phyloP scores from a whole-genome alignment of 2,797 vertebrate species.

The Brotula barbata region DNA sequence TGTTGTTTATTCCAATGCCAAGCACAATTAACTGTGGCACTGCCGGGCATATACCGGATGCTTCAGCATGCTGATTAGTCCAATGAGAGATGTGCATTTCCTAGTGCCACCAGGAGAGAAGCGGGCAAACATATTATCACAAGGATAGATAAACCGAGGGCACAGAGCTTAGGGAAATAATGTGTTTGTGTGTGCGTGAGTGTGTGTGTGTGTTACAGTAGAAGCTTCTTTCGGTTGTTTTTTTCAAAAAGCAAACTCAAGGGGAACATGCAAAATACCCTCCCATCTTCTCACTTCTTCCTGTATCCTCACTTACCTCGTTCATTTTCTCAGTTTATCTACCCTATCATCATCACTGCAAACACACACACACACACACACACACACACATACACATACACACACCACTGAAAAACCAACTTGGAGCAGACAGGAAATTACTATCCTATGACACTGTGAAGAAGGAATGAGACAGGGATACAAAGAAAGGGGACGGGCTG shows the following conservation, averaged over 20 bases:
- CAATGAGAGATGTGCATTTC: constrained; percentile 75
- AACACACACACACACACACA: constrained; percentile 6
- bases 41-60: constrained; percentile 72
- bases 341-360: constrained; percentile 21
- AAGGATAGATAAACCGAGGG: constrained; percentile 69
- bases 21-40: constrained; percentile 76
- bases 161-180: constrained; percentile 48
- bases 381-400: background rate
- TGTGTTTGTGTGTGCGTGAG: constrained; percentile 2
- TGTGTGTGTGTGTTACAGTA: constrained; percentile 14
- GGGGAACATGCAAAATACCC: constrained; percentile 24
- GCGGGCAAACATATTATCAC: constrained; percentile 70
- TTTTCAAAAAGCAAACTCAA: background rate
- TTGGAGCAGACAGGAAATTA: constrained; percentile 33
- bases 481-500: constrained; percentile 3
- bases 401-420: background rate
- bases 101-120: constrained; percentile 70
- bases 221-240: constrained; percentile 9
- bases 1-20: constrained; percentile 73
- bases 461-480: constrained; percentile 1
- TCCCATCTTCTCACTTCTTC: background rate
- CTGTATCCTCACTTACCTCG: background rate
- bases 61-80: constrained; percentile 75
- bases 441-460: constrained; percentile 19
- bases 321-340: constrained; percentile 11